A percentile compares a stretch with the other conserved stretches of the same genome.
These are phyloP conservation scores for Campodea augens DNA, from an alignment of 1,140 invertebrate species.

Conservation along the genomic window DNA sequence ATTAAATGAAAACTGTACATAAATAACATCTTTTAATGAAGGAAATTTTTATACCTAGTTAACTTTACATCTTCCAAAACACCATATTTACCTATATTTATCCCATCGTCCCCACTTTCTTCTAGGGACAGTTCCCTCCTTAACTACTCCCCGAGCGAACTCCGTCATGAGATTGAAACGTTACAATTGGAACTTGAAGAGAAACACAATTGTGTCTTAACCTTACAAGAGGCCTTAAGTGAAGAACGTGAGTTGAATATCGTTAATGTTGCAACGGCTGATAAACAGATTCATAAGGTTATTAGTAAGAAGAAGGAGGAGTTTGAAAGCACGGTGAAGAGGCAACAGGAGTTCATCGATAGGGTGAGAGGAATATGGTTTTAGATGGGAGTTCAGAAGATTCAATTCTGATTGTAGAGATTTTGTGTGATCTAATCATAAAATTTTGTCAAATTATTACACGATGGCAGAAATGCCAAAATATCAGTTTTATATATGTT, in stretches of 20 bases:
- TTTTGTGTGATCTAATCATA: background rate
- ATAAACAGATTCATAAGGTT: conserved; percentile 20
- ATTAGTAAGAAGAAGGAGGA: conserved; percentile 40
- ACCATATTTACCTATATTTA: too few species aligned
- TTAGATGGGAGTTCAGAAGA: background rate
- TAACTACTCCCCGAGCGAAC: too few species aligned
- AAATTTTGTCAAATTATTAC: background rate
- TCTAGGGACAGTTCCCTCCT: too few species aligned
- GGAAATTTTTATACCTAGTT: too few species aligned
- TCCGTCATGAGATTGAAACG: background rate
- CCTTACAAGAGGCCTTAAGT: conserved; percentile 24
- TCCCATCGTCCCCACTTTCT: too few species aligned
- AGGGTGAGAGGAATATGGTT: conserved; percentile 20
- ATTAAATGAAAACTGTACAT: too few species aligned
- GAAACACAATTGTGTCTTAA: conserved; percentile 20
- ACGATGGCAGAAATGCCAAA: background rate
- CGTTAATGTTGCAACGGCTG: conserved; percentile 22
- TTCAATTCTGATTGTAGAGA: background rate
- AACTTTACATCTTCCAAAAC: too few species aligned
- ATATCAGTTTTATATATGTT: background rate
- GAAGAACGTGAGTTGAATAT: conserved; percentile 23
- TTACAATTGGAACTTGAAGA: conserved; percentile 25
- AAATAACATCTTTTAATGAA: too few species aligned
- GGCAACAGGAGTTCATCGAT: conserved; percentile 49
- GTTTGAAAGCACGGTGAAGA: conserved; percentile 35